Evolutionary conservation across 1,140 invertebrate genomes (phyloP), one percentile per base, ranked within the genome.

Genomic region (Saccostrea echinata): DNA sequence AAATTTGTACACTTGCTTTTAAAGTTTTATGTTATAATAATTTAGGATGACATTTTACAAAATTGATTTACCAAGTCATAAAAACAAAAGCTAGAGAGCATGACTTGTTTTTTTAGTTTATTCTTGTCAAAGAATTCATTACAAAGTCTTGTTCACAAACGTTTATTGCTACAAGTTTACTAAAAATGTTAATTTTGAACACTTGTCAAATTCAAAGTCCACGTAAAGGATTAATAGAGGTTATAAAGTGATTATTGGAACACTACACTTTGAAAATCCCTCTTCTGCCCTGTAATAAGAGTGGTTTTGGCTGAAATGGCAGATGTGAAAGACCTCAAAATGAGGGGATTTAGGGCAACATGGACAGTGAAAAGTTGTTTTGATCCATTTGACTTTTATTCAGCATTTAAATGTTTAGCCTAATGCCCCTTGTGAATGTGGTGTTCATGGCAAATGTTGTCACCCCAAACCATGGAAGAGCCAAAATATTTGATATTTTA

Each of bases 221-320:
- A 3, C 27, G 16, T 33, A 16, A 30, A 30, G 68, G 68, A 76
- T 76, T 76, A 76, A 76, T 76, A 6, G 11, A 76, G 68, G 30
- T 33, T 76, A 33, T 76, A 76, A 33, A 76, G 68, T 30, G 68
- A 76, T 76, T 76, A 76, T 61, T 18, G 55, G 55, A 61, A 61
- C 55, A 61, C n/a, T 21, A 61, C 18, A 61, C 68, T 30, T 21
- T 21, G 55, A 33, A 33, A 76, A 76, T 30, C 16, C 68, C 27
- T 27, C 30, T 76, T 30, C 30, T 76, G 68, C 18, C 21, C 55
- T 21, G 55, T 61, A 61, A n/a, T n/a, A n/a, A n/a, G 55, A 76
- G 27, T 33, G 68, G 13, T 76, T 61, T 12, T 33, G 68, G 68
- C 68, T 33, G 16, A 76, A 76, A 30, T 76, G 30, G 13, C 27